Evolutionary conservation across 2,888 invertebrate genomes (phyloP), one percentile per base, ranked within the genome.

Genomic region (Athalia rosae): DNA sequence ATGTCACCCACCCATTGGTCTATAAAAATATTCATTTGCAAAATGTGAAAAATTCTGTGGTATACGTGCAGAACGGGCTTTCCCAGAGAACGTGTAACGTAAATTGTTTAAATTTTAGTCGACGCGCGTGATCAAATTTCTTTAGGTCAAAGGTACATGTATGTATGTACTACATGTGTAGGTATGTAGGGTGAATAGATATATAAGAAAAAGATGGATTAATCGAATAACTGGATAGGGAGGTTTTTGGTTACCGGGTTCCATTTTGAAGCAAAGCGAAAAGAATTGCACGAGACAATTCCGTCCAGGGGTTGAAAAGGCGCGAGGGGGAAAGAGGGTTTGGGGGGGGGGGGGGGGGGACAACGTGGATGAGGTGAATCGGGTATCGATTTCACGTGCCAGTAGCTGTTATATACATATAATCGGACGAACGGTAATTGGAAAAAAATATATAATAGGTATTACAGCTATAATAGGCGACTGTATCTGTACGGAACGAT

Each of bases 201-300:
- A 13, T 13, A 4, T 3, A 6, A 66, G 13, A 48, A 48, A 48
- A 50, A 48, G 45, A 50, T 15, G 4, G 66, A 50, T 15, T 13
- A 48, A 66, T 50, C 13, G 48, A 48, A 15, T 48, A 50, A 66
- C 66, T 5, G 9, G 15, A 48, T 53, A 4, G 11, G 11, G 53
- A 6, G 53, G 48, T 1, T 15, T 45, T 66, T 48, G 15, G 28
- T 64, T 13, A 48, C 64, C 48, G 48, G 7, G 48, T 6, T 66
- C 11, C 15, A 15, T 15, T 47, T 13, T 7, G 48, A 66, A 47
- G 15, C 15, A 15, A 9, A 48, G 53, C 11, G 47, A 66, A 50
- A 47, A 28, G 15, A 28, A 66, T 66, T 28, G 66, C 15, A 66
- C 48, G 66, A 66, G 48, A 66, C 48, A 50, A 66, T 66, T 47